Base-by-base conservation (phyloP, 2,888 invertebrate species). In the Synergus laeviventris region DNA sequence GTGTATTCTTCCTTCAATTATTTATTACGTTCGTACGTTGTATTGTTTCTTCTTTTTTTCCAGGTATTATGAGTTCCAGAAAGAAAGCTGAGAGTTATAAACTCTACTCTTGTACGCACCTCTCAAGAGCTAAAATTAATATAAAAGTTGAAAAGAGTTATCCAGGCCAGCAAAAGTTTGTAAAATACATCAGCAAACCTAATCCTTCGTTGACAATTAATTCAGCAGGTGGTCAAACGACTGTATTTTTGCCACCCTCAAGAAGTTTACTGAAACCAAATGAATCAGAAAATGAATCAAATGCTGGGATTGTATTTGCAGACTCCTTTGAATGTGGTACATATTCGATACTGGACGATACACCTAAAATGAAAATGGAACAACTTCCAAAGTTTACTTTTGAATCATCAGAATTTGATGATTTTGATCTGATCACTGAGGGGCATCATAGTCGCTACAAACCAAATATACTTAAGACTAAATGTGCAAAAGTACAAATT, bases 401-500 rank as follows among this genome's bases (percentile, higher is more conserved):
- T 31, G 45, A 21, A 14, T 31, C 21, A 42, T 66, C 45, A 16
- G 24, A 12, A 31, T 49, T 14, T 21, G 21, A 66, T 66, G 21
- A 66, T n/a, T 24, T 45, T n/a, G 31, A 70, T n/a, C 11, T 9
- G 0, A 70, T 4, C 31, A 11, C 11, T 31, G 56, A 21, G 12
- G 4, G 18, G 18, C 18, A 21, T 56, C 56, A 9, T 21, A 70
- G 45, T 70, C 70, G 70, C 24, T 49, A 24, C 45, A 31, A 11
- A 31, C 70, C 70, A n/a, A 70, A 70, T n/a, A 70, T 70, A 1
- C 70, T 70, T 4, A 70, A 70, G n/a, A 70, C 49, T n/a, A 70
- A 70, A 9, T 11, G 24, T 14, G 16, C 21, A 9, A 49, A 49
- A 70, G n/a, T 24, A 16, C n/a, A 45, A 49, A n/a, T 31, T n/a